A percentile compares a stretch with the other conserved stretches of the same genome.
Evolutionary conservation across 2,797 vertebrate genomes (phyloP).

Genomic region (Cuculus canorus): DNA sequence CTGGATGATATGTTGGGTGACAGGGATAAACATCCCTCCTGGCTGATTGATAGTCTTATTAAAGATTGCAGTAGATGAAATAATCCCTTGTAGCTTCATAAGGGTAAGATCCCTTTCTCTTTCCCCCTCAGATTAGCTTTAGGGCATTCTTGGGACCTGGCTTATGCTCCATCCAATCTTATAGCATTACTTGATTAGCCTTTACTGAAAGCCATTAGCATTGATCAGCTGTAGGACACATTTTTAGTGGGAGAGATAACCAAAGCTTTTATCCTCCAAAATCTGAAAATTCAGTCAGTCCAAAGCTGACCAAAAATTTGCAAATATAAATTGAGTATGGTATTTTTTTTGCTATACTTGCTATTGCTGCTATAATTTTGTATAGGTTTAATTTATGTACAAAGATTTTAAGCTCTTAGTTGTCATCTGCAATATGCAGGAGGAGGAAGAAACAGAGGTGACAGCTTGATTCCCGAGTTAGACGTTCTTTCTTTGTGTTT

Average conservation of each 20-base stretch:
- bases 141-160: constrained; percentile 58
- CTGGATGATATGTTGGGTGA: constrained; percentile 51
- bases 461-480: background rate
- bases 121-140: constrained; percentile 56
- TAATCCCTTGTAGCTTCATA: constrained; percentile 50
- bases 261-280: background rate
- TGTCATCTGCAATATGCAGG: background rate
- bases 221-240: background rate
- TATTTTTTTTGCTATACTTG: background rate
- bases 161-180: constrained; percentile 49
- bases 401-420: background rate
- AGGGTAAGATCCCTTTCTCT: constrained; percentile 17
- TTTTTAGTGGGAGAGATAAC: background rate
- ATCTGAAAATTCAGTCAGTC: background rate
- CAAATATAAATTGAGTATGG: background rate
- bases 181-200: constrained; percentile 41
- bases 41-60: constrained; percentile 75
- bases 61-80: constrained; percentile 68
- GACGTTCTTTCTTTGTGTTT: background rate
- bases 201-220: constrained; percentile 46
- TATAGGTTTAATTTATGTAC: background rate
- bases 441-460: background rate
- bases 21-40: constrained; percentile 62
- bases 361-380: background rate
- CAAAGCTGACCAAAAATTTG: background rate